Conservation (phyloP, 1,140 invertebrate species). For the Drosophila nannoptera region DNA sequence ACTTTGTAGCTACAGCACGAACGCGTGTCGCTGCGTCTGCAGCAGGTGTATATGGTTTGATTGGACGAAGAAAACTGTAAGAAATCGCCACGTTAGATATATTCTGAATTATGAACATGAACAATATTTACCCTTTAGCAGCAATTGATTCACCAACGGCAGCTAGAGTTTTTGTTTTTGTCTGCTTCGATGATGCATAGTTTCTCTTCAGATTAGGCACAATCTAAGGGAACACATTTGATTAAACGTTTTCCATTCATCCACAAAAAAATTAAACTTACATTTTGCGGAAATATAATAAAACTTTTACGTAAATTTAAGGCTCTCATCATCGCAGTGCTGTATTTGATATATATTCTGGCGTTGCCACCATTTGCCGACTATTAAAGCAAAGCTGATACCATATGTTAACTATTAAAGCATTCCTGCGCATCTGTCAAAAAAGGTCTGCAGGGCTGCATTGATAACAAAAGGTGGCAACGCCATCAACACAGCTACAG, state of each 20-base stretch:
- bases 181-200: slow-evolving; percentile 50
- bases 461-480: too few species aligned
- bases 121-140: slow-evolving; percentile 57
- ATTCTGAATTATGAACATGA: neutral
- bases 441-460: too few species aligned
- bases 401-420: neutral
- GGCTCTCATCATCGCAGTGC: slow-evolving; percentile 35
- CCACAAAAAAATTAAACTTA: slow-evolving; percentile 34
- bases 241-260: neutral
- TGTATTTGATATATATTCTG: neutral
- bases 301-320: slow-evolving; percentile 48
- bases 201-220: slow-evolving; percentile 26
- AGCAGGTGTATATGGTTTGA: slow-evolving; percentile 86
- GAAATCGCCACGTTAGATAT: neutral
- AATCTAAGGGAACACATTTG: slow-evolving; percentile 8
- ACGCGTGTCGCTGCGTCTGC: slow-evolving; percentile 82
- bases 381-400: slow-evolving; percentile 1
- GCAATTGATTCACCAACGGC: slow-evolving; percentile 64
- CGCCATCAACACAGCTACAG: too few species aligned
- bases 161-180: slow-evolving; percentile 41
- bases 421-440: slow-evolving; percentile 22
- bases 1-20: slow-evolving; percentile 81
- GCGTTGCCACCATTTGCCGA: neutral
- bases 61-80: slow-evolving; percentile 85
- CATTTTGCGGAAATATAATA: slow-evolving; percentile 29